Evolutionary conservation across 2,888 invertebrate genomes (phyloP), one percentile per base, ranked within the genome.

Genomic region (Drosophila macrospina): DNA sequence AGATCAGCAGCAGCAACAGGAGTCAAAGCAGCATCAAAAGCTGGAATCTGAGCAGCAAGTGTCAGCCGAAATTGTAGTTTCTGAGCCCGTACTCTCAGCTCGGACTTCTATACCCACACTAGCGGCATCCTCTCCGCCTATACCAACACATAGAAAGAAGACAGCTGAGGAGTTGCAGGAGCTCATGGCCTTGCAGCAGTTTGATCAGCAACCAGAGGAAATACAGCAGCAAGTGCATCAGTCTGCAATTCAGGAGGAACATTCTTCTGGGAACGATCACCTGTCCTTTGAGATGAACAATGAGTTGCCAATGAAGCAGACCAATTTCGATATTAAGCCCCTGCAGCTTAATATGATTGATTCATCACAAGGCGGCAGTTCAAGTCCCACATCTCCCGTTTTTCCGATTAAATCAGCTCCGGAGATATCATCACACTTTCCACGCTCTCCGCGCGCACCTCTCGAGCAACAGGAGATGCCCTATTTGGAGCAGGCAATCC

Each of bases 401-500:
- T 90, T 90, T 34, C 90, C 90, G 0, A 44, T 83, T 0, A 89
- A 78, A 50, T 52, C 67, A 4, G 44, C 66, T 0, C 56, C 39
- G 10, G 80, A 41, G 24, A 60, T 50, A 5, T 44, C 72, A 0
- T 57, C 39, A 4, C 74, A 80, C n/a, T 90, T 90, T 68, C 90
- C 90, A 11, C 85, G 73, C 13, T 87, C 90, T 0, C 87, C 90
- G 0, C 78, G 68, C 44, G 71, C 81, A 4, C 71, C 52, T 1
- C 47, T 47, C 1, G 86, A 80, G 16, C 60, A 68, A 4, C 48
- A 75, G 2, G 67, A 79, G 28, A 76, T 82, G 54, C 26, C 64
- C 5, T 90, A 82, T 60, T 41, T 90, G 26, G 90, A 90, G 20
- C 80, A 84, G 66, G 89, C 84, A 0, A 74, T 77, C 24, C 76